Evolutionary conservation across 2,113 vertebrate species (phyloP).

Genomic region (Microtus oregoni): DNA sequence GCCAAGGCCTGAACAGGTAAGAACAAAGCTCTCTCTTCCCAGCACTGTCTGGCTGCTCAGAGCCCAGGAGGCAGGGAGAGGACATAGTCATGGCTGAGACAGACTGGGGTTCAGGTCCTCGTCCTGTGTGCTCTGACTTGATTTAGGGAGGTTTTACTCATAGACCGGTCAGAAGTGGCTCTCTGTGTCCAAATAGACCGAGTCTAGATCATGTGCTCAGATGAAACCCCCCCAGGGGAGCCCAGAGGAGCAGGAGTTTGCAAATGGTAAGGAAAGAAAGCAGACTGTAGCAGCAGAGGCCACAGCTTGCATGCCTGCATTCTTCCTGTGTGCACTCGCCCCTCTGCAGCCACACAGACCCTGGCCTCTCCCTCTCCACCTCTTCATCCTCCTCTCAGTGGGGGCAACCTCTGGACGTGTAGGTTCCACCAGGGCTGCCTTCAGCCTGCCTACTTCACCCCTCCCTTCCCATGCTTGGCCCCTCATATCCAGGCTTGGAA

Average conservation of each 20-base stretch:
- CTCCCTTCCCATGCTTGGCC: not conserved
- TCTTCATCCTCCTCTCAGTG: not conserved
- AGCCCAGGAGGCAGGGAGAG: not conserved
- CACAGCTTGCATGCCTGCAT: accelerated
- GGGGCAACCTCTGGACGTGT: not conserved
- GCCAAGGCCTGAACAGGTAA: slow-evolving; percentile 97
- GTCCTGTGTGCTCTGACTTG: not conserved
- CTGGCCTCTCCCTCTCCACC: not conserved
- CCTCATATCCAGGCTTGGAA: not conserved
- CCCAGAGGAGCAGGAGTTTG: not conserved
- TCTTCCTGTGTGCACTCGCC: accelerated
- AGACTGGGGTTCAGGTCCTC: not conserved
- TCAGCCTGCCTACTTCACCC: too few relatives aligned
- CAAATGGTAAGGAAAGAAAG: not conserved
- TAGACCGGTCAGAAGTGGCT: not conserved
- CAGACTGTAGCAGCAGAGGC: not conserved
- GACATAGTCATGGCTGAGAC: not conserved
- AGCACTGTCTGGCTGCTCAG: not conserved
- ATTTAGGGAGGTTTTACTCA: not conserved
- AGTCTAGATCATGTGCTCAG: not conserved
- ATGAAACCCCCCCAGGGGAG: not conserved
- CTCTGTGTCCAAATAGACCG: too few relatives aligned
- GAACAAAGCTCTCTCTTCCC: not conserved
- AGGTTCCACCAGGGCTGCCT: not conserved
- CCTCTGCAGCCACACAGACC: not conserved